These are phyloP conservation scores for Mormoops blainvillei DNA, from an alignment of 2,113 vertebrate genomes.

Conservation along the genomic window DNA sequence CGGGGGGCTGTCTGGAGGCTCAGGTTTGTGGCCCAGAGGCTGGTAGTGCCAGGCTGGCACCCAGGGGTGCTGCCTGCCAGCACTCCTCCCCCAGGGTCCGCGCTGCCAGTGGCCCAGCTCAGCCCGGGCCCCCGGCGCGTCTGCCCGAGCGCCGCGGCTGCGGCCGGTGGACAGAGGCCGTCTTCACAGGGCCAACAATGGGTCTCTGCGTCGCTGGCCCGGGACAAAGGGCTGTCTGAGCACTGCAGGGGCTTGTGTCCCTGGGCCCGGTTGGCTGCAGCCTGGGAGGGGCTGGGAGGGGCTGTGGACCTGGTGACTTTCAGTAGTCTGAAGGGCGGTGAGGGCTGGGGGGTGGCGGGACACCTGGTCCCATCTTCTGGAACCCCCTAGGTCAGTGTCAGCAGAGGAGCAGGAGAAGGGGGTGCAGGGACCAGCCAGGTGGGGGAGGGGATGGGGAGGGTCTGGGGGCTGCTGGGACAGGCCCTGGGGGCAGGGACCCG, in stretches of 20 bases:
- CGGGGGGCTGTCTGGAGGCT: neutral
- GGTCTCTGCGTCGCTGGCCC: neutral
- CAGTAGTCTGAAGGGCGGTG: neutral
- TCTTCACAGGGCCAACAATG: constrained; percentile 67
- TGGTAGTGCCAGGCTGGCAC: constrained; percentile 69
- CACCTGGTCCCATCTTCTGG: neutral
- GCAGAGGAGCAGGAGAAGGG: neutral
- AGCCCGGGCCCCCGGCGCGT: neutral
- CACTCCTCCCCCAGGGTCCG: neutral
- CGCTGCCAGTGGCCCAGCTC: neutral
- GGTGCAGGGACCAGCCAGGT: neutral
- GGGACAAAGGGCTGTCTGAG: constrained; percentile 66
- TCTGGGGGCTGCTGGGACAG: neutral
- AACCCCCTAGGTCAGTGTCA: neutral
- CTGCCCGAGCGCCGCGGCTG: neutral
- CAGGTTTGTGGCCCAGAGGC: constrained; percentile 46
- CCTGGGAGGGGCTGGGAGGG: neutral
- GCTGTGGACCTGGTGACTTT: neutral
- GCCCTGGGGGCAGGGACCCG: neutral
- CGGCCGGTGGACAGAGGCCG: constrained; percentile 32
- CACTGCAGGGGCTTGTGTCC: neutral
- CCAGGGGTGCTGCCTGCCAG: constrained; percentile 13
- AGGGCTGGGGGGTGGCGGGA: too few species aligned
- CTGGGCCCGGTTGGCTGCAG: neutral
- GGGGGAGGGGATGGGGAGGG: neutral